Evolutionary conservation across 2,797 vertebrate genomes (phyloP), one percentile per base, ranked within the genome.

Genomic region (Sebastes alutus): DNA sequence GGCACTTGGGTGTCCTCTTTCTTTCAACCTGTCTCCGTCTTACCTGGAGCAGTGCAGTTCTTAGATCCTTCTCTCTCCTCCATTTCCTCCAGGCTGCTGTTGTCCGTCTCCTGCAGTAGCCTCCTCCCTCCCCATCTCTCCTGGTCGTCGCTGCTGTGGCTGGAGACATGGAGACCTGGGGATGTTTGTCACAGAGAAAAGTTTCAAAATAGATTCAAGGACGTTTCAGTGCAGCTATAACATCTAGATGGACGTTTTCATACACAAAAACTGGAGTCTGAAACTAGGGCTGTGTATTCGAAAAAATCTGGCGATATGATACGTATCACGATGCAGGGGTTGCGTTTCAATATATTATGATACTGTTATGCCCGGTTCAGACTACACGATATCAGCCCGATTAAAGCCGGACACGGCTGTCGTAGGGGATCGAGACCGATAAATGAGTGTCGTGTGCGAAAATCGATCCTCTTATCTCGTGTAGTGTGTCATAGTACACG

Each of bases 31-130:
- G 54, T 46, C 58, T 79, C 58, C 4, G 2, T 86, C 84, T 92
- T 96, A 99, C 98, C 97, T 95, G 97, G 97, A 60, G 96, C 89
- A 2, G 97, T 98, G 94, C 98, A 99, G 89, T 98, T 98, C 85
- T 95, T 97, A 77, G 88, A 88, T 2, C 4, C 89, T 58, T 94
- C 92, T 0, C 83, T 42, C 38, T 42, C 90, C 1, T 94, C 94
- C 38, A 79, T n/a, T 0, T 95, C 87, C 1, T 96, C 95, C 27
- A 89, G 68, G 58, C 78, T 83, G 67, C 96, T 93, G 87, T 95
- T 95, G 82, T 95, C 91, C 0, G 12, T 80, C 16, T 93, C 93
- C 78, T 97, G 96, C 91, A 98, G 95, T 0, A 98, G 94, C 87
- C 91, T 96, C 82, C 97, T 96, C 68, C 94, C 93, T 1, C 88